These are phyloP conservation scores for Molanna angustata DNA, from an alignment of 2,888 invertebrate genomes.

Conservation along the genomic window DNA sequence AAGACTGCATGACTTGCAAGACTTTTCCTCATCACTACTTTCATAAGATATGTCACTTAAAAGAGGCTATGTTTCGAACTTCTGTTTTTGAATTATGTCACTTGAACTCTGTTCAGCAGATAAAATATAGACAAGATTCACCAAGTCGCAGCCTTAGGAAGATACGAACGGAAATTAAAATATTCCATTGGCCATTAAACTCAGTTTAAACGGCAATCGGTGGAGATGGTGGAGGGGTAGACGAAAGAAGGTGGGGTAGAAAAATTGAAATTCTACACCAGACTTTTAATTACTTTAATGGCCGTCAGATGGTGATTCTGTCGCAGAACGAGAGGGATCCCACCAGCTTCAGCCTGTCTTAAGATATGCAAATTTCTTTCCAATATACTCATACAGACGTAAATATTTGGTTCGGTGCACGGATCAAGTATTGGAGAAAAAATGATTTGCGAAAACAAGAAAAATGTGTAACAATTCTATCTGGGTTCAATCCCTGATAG, in stretches of 20 bases:
- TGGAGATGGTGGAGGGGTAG: background rate
- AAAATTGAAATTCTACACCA: conserved; percentile 29
- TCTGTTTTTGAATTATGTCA: no score
- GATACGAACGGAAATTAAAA: background rate
- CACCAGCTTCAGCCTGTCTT: conserved; percentile 22
- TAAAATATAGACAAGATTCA: background rate
- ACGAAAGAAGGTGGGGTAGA: background rate
- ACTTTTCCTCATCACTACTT: no score
- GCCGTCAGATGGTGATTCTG: conserved; percentile 23
- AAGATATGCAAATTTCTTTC: conserved; percentile 32
- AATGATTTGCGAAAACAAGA: no score
- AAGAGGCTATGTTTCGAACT: no score
- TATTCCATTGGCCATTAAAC: background rate
- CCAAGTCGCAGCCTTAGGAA: no score
- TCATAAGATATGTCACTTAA: no score
- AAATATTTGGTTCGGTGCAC: conserved; percentile 15
- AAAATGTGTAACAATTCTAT: no score
- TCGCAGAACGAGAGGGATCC: conserved; percentile 15
- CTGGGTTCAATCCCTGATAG: no score
- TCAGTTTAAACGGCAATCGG: background rate
- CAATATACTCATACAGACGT: conserved; percentile 27
- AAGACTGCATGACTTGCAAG: no score
- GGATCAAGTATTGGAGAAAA: no score
- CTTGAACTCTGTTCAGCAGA: no score
- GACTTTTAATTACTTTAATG: conserved; percentile 31